These are phyloP conservation scores for Resseliella maxima DNA, from an alignment of 2,888 invertebrate genomes.

Conservation along the genomic window DNA sequence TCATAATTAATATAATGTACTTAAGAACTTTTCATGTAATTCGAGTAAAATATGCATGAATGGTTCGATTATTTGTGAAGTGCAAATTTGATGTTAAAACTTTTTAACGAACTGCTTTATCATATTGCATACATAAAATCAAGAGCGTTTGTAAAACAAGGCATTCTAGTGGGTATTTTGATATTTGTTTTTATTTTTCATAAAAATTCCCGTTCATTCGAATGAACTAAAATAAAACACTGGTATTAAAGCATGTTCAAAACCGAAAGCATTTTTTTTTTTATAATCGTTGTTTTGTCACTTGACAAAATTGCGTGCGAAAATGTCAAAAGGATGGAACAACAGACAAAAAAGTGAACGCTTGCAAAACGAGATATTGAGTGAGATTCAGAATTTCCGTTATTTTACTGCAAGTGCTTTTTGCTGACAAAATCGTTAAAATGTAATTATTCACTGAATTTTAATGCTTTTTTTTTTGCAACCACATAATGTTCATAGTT, in stretches of 20 bases:
- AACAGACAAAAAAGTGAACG: neutral
- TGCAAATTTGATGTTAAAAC: neutral
- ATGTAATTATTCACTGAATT: constrained; percentile 30
- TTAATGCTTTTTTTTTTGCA: neutral
- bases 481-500: neutral
- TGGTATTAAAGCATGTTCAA: neutral
- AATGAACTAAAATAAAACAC: neutral
- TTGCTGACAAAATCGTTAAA: neutral
- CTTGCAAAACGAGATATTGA: neutral
- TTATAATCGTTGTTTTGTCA: neutral
- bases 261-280: neutral
- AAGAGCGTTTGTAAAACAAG: neutral
- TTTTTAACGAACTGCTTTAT: neutral
- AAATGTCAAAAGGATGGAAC: no score
- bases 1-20: neutral
- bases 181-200: neutral
- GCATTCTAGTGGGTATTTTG: neutral
- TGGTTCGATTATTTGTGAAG: neutral
- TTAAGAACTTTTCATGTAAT: neutral
- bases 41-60: neutral
- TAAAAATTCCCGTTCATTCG: neutral
- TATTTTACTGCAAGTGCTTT: neutral
- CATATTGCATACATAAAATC: neutral
- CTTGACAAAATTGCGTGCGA: neutral
- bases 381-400: neutral